Evolutionary conservation across 2,888 invertebrate genomes (phyloP), one percentile per base, ranked within the genome.

Genomic region (Alentia gelatinosa): DNA sequence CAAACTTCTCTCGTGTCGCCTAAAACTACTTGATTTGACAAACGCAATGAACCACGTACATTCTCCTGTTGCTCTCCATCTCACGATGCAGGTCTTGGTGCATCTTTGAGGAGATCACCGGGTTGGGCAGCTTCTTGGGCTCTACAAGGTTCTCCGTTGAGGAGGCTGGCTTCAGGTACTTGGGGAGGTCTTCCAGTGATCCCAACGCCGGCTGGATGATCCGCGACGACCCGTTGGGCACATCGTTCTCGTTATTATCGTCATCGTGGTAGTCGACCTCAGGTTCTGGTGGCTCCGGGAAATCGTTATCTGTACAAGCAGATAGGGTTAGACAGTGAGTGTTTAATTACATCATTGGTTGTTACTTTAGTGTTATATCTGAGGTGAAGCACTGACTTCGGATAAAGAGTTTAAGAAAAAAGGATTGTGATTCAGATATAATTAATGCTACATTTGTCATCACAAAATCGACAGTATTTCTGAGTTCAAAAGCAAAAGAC

Each of bases 41-140:
- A n/a, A n/a, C n/a, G n/a, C n/a, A n/a, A n/a, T n/a, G n/a, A n/a
- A 86, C 12, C 15, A 86, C 86, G 42, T 35, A 86, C 86, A 86
- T 47, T 19, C 50, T 12, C 47, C 50, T 19, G 42, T 86, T 86
- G 26, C 35, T 42, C 35, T 86, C 50, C 86, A 86, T 86, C 35
- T 86, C 86, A 30, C 86, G 42, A 33, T 86, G 86, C n/a, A 86
- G 86, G 35, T 86, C 86, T 23, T 47, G 42, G 42, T 50, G 86
- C 15, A 86, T 0, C 26, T 42, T 42, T n/a, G 86, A 86, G n/a
- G 42, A 30, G 33, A 42, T 23, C 19, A 86, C 86, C 0, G 86
- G 86, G 47, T 86, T 86, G 86, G 26, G 47, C 30, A 86, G 86
- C 47, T 47, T 42, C 47, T 86, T 86, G n/a, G 86, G 86, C 35